phyloP scores from a whole-genome alignment of 2,113 vertebrate species.

The Ptyas mucosa region DNA sequence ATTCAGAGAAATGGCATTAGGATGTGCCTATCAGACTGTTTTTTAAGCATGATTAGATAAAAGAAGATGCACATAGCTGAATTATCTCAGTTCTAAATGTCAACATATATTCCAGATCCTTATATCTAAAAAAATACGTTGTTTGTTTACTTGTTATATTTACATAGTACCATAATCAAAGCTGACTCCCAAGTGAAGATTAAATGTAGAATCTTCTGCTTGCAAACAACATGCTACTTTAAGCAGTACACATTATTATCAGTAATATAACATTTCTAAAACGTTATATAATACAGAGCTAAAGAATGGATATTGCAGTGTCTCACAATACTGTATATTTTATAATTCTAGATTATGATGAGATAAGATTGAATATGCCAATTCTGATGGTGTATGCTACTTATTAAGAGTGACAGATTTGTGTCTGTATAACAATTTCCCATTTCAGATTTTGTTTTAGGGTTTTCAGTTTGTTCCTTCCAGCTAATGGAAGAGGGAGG shows the following conservation, averaged over 20 bases:
- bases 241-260: neutral
- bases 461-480: neutral
- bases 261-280: neutral
- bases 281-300: neutral
- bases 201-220: neutral
- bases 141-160: neutral
- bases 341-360: neutral
- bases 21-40: neutral
- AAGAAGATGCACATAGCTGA: neutral
- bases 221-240: neutral
- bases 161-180: neutral
- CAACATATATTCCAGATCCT: neutral
- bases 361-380: no score
- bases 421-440: neutral
- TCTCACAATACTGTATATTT: neutral
- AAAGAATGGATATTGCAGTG: neutral
- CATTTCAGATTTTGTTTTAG: neutral
- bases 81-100: neutral
- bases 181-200: neutral
- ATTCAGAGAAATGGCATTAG: neutral
- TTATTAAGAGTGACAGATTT: neutral
- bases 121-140: neutral
- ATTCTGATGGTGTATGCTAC: neutral
- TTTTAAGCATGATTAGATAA: neutral
- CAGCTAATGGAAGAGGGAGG: neutral